Conservation (phyloP, 2,797 vertebrate species). For the Hirundo rustica region DNA sequence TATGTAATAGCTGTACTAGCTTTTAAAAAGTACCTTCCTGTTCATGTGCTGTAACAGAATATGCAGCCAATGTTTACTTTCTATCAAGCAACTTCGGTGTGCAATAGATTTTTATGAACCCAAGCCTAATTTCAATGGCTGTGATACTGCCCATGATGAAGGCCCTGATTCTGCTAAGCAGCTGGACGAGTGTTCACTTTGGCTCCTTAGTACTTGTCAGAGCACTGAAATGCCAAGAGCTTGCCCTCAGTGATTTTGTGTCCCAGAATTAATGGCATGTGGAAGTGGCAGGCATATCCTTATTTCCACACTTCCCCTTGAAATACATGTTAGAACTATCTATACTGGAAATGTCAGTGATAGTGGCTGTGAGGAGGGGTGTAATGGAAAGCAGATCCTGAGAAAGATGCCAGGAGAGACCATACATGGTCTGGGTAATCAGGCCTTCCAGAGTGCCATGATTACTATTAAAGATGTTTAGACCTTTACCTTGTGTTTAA, state of each 20-base stretch:
- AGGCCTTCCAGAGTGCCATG: background rate
- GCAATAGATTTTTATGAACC: background rate
- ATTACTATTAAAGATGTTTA: background rate
- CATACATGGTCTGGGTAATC: background rate
- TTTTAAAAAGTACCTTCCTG: background rate
- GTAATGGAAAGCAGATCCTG: background rate
- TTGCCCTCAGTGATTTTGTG: background rate
- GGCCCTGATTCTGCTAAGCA: background rate
- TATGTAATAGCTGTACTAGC: background rate
- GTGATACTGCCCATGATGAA: background rate
- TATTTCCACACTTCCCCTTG: background rate
- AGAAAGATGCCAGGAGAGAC: background rate
- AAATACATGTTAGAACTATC: background rate
- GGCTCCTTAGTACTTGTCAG: background rate
- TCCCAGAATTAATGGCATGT: background rate
- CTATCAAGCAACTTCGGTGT: background rate
- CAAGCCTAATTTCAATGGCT: background rate
- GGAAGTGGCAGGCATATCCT: background rate
- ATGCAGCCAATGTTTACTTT: background rate
- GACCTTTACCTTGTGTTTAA: background rate
- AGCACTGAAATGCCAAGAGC: background rate
- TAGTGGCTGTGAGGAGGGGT: rapidly evolving
- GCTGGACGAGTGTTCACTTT: background rate
- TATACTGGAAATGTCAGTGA: background rate
- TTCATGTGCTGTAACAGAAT: background rate